Evolutionary conservation across 2,888 invertebrate genomes (phyloP).

Genomic region (Heliconius charithonia): DNA sequence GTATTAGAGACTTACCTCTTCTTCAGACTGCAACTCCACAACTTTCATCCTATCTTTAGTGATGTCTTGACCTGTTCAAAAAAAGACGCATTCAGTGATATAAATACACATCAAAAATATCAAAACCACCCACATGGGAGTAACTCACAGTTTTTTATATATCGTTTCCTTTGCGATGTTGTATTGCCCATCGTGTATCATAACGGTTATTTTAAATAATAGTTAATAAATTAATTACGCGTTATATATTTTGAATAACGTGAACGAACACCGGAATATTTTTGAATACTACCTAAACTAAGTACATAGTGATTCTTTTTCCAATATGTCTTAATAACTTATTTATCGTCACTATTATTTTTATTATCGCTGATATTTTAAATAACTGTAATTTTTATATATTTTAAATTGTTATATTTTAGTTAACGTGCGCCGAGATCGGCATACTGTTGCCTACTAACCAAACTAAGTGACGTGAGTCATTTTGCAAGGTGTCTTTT

Average conservation of each 20-base stretch:
- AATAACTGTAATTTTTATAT: background rate
- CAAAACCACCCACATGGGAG: slow-evolving; percentile 49
- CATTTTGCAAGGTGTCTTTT: slow-evolving; percentile 75
- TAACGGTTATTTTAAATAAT: slow-evolving; percentile 58
- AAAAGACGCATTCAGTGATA: slow-evolving; percentile 50
- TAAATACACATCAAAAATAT: slow-evolving; percentile 29
- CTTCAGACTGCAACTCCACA: slow-evolving; percentile 75
- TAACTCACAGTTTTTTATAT: slow-evolving; percentile 73
- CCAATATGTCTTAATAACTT: slow-evolving; percentile 77
- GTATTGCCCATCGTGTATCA: slow-evolving; percentile 73
- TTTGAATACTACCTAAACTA: slow-evolving; percentile 70
- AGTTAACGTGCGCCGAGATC: slow-evolving; percentile 59
- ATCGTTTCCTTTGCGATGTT: slow-evolving; percentile 58
- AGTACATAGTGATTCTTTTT: slow-evolving; percentile 63
- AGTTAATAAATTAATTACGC: background rate
- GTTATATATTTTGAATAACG: slow-evolving; percentile 48
- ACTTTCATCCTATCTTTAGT: slow-evolving; percentile 81
- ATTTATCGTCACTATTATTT: slow-evolving; percentile 64
- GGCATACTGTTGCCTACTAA: slow-evolving; percentile 75
- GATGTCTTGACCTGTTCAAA: slow-evolving; percentile 80
- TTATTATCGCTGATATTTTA: slow-evolving; percentile 56
- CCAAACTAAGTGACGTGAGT: slow-evolving; percentile 61
- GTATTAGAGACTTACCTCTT: slow-evolving; percentile 74
- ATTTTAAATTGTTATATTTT: slow-evolving; percentile 9
- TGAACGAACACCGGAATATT: slow-evolving; percentile 65